A percentile compares a stretch with the other conserved stretches of the same genome.
Conservation (phyloP, 1,140 invertebrate genomes). For the Phthorimaea operculella region DNA sequence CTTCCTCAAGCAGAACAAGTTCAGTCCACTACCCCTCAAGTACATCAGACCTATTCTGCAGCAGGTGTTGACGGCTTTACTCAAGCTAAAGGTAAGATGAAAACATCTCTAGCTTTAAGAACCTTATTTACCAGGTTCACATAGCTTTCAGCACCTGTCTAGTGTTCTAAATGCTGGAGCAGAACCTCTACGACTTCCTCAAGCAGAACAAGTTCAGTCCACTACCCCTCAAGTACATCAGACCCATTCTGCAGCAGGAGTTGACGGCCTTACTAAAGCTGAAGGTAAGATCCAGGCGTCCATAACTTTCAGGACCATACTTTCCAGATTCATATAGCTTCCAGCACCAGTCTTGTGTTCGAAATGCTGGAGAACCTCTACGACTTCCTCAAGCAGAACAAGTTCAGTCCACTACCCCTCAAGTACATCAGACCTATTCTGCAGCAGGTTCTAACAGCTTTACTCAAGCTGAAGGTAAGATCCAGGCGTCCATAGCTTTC, state of each 20-base stretch:
- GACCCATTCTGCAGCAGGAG: conserved; percentile 99
- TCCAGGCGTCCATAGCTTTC: no score
- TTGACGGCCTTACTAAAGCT: conserved; percentile 98
- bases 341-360: no score
- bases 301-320: no score
- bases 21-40: conserved; percentile 96
- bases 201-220: conserved; percentile 99
- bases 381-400: conserved; percentile 99
- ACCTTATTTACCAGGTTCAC: no score
- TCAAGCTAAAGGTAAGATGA: conserved; percentile 92
- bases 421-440: conserved; percentile 99
- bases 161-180: conserved; percentile 99
- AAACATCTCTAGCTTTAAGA: no score
- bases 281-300: conserved; percentile 66
- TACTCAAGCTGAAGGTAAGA: conserved; percentile 93
- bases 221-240: conserved; percentile 96
- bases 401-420: conserved; percentile 97
- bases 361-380: no score
- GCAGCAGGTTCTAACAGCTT: conserved; percentile 98
- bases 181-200: conserved; percentile 99
- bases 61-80: conserved; percentile 98
- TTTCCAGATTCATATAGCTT: no score
- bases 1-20: conserved; percentile 99
- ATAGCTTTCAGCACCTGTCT: conserved; percentile 99
- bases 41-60: conserved; percentile 99